These are phyloP conservation scores for Noturus placidus DNA, from an alignment of 2,113 vertebrate genomes.

Conservation along the genomic window DNA sequence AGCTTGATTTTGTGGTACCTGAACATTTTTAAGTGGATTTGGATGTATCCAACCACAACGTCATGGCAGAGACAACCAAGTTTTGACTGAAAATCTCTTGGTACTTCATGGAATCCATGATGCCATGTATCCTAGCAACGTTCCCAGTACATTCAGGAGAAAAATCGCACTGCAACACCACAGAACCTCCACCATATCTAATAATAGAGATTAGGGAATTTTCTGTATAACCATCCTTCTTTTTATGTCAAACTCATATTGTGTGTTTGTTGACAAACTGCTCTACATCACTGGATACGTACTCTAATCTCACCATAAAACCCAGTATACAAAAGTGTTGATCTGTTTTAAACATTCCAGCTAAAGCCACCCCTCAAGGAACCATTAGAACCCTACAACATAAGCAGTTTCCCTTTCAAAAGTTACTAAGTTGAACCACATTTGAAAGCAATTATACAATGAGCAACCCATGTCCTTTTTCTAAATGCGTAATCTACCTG, in stretches of 20 bases:
- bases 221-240: neutral
- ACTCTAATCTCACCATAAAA: neutral
- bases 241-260: neutral
- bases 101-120: neutral
- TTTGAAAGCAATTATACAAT: neutral
- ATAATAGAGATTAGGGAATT: neutral
- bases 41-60: neutral
- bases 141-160: neutral
- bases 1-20: neutral
- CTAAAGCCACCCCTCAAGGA: neutral
- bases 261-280: neutral
- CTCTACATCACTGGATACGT: neutral
- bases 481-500: neutral
- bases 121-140: neutral
- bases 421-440: neutral
- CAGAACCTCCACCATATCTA: neutral
- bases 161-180: neutral
- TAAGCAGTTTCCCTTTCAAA: neutral
- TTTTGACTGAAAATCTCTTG: neutral
- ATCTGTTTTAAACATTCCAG: neutral
- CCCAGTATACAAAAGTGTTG: neutral
- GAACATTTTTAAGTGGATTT: neutral
- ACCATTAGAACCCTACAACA: neutral
- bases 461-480: neutral
- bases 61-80: too few species aligned